phyloP scores from a whole-genome alignment of 2,888 invertebrate genomes.

The Hartigia nigra region DNA sequence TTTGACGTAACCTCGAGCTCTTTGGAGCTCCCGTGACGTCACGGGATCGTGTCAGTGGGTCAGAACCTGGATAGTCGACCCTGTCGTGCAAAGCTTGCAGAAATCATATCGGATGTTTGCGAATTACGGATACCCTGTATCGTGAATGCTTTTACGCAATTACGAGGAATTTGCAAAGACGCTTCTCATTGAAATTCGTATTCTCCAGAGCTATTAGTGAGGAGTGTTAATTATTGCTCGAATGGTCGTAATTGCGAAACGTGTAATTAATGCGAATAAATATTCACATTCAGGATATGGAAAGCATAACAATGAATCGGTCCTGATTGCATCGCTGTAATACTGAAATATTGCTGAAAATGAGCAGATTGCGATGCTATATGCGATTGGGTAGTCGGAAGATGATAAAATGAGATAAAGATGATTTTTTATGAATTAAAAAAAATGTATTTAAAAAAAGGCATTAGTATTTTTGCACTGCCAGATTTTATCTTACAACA shows the following conservation, averaged over 20 bases:
- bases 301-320: background rate
- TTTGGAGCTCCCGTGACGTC: constrained; percentile 53
- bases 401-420: background rate
- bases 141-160: background rate
- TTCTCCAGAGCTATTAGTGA: background rate
- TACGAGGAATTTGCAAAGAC: background rate
- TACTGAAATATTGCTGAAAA: background rate
- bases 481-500: background rate
- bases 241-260: background rate
- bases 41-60: constrained; percentile 62
- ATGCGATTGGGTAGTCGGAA: too few relatives aligned
- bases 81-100: constrained; percentile 4
- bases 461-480: background rate
- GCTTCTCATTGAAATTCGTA: background rate
- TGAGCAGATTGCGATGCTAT: background rate
- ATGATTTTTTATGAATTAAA: background rate
- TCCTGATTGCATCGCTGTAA: too few relatives aligned
- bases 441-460: background rate
- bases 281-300: background rate
- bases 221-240: background rate
- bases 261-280: background rate
- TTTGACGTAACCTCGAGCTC: constrained; percentile 10
- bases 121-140: background rate
- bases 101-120: background rate
- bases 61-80: constrained; percentile 51